phyloP scores from a whole-genome alignment of 2,113 vertebrate species.

The Microcebus murinus region DNA sequence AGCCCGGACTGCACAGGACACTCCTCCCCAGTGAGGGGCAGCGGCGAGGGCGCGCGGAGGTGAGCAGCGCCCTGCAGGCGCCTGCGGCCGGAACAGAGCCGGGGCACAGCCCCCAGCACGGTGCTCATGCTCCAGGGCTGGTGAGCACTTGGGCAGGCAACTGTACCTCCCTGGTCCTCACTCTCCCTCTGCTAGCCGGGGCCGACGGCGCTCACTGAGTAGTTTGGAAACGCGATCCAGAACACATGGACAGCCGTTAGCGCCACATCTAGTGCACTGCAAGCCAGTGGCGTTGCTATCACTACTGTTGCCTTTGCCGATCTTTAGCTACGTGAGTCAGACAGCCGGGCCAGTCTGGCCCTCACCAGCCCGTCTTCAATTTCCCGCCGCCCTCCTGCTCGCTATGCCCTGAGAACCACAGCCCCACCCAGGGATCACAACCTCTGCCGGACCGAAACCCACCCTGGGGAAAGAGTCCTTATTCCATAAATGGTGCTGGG shows the following conservation, averaged over 20 bases:
- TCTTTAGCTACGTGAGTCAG: neutral
- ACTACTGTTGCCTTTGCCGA: neutral
- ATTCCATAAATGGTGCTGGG: too few relatives aligned
- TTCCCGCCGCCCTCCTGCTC: neutral
- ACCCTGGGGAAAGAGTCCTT: too few relatives aligned
- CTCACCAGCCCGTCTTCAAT: neutral
- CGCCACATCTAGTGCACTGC: rapidly evolving
- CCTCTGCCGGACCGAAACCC: neutral
- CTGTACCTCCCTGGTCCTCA: neutral
- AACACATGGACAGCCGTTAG: neutral
- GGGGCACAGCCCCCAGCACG: neutral
- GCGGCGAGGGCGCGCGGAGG: neutral
- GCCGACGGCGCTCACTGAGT: neutral
- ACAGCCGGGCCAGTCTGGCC: neutral
- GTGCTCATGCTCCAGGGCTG: rapidly evolving
- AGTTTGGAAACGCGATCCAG: neutral
- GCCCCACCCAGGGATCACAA: neutral
- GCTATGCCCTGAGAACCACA: neutral
- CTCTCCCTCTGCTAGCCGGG: neutral
- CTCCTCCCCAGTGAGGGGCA: too few relatives aligned
- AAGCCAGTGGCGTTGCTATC: too few relatives aligned
- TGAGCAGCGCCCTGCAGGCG: neutral
- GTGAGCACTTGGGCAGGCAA: neutral
- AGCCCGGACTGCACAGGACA: neutral
- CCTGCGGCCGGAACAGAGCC: too few relatives aligned